Base-by-base conservation (phyloP, 2,113 vertebrate species). In the Malurus cyaneus region DNA sequence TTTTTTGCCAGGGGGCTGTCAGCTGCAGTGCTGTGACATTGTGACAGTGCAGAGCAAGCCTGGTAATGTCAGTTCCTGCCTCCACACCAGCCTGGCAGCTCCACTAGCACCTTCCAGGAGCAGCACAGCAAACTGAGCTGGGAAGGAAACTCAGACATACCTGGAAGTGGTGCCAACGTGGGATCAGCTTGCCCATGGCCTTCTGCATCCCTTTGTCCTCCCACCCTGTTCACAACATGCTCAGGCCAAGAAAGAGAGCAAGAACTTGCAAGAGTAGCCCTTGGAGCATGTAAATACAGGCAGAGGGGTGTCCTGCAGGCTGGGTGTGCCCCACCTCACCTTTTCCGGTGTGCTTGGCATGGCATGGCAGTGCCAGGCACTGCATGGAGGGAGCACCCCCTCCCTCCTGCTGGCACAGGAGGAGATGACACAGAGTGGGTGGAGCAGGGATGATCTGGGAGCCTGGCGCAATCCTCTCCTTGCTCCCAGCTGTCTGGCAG, bases 1-100 rank as follows among this genome's bases (percentile, higher is more conserved):
- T 99, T 99, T 62, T 99, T 99, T 0, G 98, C 99, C 4, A 97
- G 79, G 15, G 99, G 99, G 60, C 98, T 98, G 61, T 99, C 99
- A 17, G 98, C 98, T 2, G 99, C 99, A 0, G 97, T 99, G 42
- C 98, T 99, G 59, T 99, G 98, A 98, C 25, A 39, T 87, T 25
- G 31, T 1, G 25, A 25, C 49, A 6, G 4, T 4, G 1, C 4
- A 2, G 23, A 8, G 26, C 6, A 1, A 17, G 56, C 52, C 81
- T 3, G 21, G 44, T 1, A 36, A 1, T 8, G 52, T 4, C 8
- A 28, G 44, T 20, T 17, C 59, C 65, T 46, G 79, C 57, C 70
- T 46, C 72, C 62, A 25, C 34, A 20, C 8, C 15, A 52, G 42
- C 72, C 86, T 7, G 52, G 47, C 42, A 34, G 79, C 12, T 10